Conservation (phyloP, 2,888 invertebrate genomes). For the Pachliopta kotzebuea region DNA sequence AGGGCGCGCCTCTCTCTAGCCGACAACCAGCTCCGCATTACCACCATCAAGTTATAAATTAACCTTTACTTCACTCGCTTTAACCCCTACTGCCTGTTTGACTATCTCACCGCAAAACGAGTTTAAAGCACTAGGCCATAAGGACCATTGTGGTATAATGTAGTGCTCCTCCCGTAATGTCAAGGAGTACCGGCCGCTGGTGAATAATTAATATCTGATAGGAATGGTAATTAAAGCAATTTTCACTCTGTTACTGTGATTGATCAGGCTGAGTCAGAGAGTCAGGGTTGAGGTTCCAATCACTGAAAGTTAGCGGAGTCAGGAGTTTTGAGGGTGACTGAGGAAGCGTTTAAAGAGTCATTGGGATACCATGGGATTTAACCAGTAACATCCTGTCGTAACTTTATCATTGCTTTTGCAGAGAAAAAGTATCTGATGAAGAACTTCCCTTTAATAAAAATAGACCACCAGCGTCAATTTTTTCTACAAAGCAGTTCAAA, state of each 20-base stretch:
- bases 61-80: constrained; percentile 25
- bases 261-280: neutral
- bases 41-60: constrained; percentile 27
- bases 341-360: too few species aligned
- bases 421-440: too few species aligned
- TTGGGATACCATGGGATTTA: too few species aligned
- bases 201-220: constrained; percentile 9
- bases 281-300: too few species aligned
- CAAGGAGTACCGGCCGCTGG: constrained; percentile 18
- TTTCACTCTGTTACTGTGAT: constrained; percentile 6
- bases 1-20: constrained; percentile 59
- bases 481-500: too few species aligned
- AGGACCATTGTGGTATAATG: constrained; percentile 16
- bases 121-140: constrained; percentile 9
- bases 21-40: constrained; percentile 21
- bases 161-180: constrained; percentile 22
- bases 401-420: too few species aligned
- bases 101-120: constrained; percentile 6
- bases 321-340: too few species aligned
- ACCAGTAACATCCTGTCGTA: too few species aligned
- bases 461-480: too few species aligned
- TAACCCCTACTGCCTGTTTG: constrained; percentile 17
- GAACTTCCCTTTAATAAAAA: too few species aligned
- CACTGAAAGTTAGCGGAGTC: too few species aligned
- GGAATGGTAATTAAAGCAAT: constrained; percentile 11